Conservation (phyloP, 2,113 vertebrate genomes). For the Chascanopsetta lugubris region DNA sequence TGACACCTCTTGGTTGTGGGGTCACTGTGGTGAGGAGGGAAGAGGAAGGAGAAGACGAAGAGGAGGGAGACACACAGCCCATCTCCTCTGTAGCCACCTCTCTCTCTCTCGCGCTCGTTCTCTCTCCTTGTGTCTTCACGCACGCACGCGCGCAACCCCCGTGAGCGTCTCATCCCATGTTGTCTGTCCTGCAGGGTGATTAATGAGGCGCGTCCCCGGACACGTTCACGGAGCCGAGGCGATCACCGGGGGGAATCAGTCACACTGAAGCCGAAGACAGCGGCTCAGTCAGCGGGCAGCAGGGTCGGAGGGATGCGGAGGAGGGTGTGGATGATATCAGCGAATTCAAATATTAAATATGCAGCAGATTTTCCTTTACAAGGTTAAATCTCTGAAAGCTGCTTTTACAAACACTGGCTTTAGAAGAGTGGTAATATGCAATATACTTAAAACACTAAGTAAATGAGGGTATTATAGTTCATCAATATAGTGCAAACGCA, state of each 20-base stretch:
- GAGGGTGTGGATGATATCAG: conserved; percentile 16
- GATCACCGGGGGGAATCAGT: conserved; percentile 58
- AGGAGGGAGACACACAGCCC: background rate
- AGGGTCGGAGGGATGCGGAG: conserved; percentile 19
- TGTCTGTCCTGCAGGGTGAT: conserved; percentile 67
- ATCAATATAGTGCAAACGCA: background rate
- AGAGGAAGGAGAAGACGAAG: background rate
- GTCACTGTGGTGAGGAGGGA: conserved; percentile 4
- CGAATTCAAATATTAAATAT: background rate
- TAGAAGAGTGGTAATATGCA: too few relatives aligned
- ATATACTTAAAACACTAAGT: too few relatives aligned
- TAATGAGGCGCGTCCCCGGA: conserved; percentile 66
- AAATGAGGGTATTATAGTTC: too few relatives aligned
- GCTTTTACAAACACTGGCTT: too few relatives aligned
- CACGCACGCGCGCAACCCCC: conserved; percentile 1
- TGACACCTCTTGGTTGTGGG: conserved; percentile 19
- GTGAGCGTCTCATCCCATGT: conserved; percentile 19
- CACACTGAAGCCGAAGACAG: conserved; percentile 11
- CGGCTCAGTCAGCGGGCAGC: conserved; percentile 36
- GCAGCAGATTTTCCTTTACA: background rate
- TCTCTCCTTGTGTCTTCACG: too few relatives aligned
- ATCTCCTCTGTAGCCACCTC: background rate
- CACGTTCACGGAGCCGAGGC: conserved; percentile 61
- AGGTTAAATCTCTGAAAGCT: too few relatives aligned
- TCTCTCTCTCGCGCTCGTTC: background rate